A percentile compares a stretch with the other conserved stretches of the same genome.
phyloP scores from a whole-genome alignment of 2,113 vertebrate genomes.

The Coturnix japonica region DNA sequence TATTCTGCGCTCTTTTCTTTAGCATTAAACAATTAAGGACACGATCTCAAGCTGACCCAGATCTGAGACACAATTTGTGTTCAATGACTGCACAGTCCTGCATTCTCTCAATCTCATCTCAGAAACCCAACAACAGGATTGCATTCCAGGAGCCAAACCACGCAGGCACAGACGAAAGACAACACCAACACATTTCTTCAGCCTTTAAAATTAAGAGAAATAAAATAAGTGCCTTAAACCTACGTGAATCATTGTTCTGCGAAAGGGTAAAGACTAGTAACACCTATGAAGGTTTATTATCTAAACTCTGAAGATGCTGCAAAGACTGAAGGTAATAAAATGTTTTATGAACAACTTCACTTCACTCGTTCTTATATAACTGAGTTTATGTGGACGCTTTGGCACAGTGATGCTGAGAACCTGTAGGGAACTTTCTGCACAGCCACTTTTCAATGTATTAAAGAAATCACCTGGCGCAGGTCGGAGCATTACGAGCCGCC shows the following conservation, averaged over 20 bases:
- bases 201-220: constrained; percentile 58
- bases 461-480: not conserved
- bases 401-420: constrained; percentile 60
- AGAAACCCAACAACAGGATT: not conserved
- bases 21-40: constrained; percentile 47
- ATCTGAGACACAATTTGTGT: not conserved
- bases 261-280: constrained; percentile 63
- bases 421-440: constrained; percentile 53
- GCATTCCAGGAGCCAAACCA: not conserved
- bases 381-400: constrained; percentile 63
- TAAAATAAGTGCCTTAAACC: constrained; percentile 31
- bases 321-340: constrained; percentile 74
- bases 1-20: constrained; percentile 56
- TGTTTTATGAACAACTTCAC: constrained; percentile 76
- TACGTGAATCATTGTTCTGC: constrained; percentile 59
- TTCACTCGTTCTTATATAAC: constrained; percentile 65
- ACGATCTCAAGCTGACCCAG: constrained; percentile 40
- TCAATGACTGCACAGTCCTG: not conserved
- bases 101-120: not conserved
- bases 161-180: not conserved
- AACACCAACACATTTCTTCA: not conserved
- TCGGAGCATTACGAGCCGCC: constrained; percentile 18
- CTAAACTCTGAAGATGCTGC: constrained; percentile 67
- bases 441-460: constrained; percentile 29
- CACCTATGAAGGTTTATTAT: constrained; percentile 72